Base-by-base conservation (phyloP, 92 coral and sea anemone species). In the Nematostella vectensis region DNA sequence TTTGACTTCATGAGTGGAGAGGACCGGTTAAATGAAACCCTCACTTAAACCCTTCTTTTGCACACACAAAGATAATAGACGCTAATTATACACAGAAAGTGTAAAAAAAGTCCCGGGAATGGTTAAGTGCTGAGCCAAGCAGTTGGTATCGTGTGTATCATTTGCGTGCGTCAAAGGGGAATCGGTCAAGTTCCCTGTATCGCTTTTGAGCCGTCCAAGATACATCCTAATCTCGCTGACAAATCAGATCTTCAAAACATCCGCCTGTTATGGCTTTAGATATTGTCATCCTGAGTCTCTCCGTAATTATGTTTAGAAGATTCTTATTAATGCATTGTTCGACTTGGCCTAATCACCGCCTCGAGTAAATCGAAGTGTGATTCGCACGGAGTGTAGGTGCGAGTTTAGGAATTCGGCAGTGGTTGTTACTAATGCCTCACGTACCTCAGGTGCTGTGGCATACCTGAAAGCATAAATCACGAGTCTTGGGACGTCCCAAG, bases 241-340 rank as follows among this genome's bases (percentile, higher is more conserved):
- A 55, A 47, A 73, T 73, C 81, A 65, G 71, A 79, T 79, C 69
- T 73, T 73, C 77, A 54, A 79, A 79, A 79, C 81, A 79, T 79
- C 87, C 87, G 87, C 57, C 65, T 31, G 39, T 27, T 42, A 24
- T 17, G 47, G 62, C 72, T 67, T 73, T 71, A 47, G 71, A 55
- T 62, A 69, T 57, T 79, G 77, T 73, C 61, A 57, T 54, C 57
- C 67, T 50, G 68, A 59, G 40, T 62, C 20, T 39, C 12, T 39
- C 28, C 27, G 62, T 55, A 43, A 66, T 66, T 66, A 66, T 66
- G 62, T 55, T 28, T 55, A 70, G 76, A 70, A 58, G 54, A 69
- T 63, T 78, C 72, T 50, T 80, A 75, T 80, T 85, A 83, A 81
- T 69, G 62, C 76, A 80, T 75, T 85, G 83, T 75, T 75, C 80